A percentile compares a stretch with the other conserved stretches of the same genome.
These are phyloP conservation scores for Anthoptus insignis DNA, from an alignment of 2,888 invertebrate genomes.

Conservation along the genomic window DNA sequence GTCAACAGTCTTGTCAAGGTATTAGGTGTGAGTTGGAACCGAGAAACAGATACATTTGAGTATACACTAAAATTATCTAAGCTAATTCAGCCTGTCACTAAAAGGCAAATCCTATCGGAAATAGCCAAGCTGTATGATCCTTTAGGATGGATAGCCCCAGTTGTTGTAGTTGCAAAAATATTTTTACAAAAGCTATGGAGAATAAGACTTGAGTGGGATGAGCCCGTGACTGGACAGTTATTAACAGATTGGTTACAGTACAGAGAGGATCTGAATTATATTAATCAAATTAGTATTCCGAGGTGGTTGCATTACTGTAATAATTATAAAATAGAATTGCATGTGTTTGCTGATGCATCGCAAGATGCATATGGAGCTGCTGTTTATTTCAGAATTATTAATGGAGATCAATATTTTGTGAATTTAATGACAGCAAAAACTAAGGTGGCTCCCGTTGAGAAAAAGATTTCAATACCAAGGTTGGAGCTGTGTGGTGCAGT, in stretches of 20 bases:
- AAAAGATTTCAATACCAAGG: slow-evolving; percentile 32
- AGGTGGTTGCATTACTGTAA: slow-evolving; percentile 12
- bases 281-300: slow-evolving; percentile 18
- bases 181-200: slow-evolving; percentile 54
- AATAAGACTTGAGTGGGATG: slow-evolving; percentile 50
- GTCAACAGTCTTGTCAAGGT: too few species aligned
- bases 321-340: too few species aligned
- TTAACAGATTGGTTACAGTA: slow-evolving; percentile 19
- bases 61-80: slow-evolving; percentile 29
- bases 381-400: slow-evolving; percentile 22
- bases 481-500: slow-evolving; percentile 28
- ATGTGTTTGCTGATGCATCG: slow-evolving; percentile 38
- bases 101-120: slow-evolving; percentile 45
- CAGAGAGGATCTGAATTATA: slow-evolving; percentile 38
- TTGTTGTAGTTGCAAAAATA: slow-evolving; percentile 49
- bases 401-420: neutral
- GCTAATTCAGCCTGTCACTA: slow-evolving; percentile 40
- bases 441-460: slow-evolving; percentile 14
- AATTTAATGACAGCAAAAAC: slow-evolving; percentile 32
- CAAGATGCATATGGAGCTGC: slow-evolving; percentile 39
- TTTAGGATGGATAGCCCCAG: slow-evolving; percentile 54
- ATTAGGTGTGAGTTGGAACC: slow-evolving; percentile 50
- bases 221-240: slow-evolving; percentile 23
- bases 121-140: slow-evolving; percentile 11
- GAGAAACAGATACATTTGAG: slow-evolving; percentile 43